phyloP scores from a whole-genome alignment of 2,113 vertebrate genomes.

The Budorcas taxicolor region DNA sequence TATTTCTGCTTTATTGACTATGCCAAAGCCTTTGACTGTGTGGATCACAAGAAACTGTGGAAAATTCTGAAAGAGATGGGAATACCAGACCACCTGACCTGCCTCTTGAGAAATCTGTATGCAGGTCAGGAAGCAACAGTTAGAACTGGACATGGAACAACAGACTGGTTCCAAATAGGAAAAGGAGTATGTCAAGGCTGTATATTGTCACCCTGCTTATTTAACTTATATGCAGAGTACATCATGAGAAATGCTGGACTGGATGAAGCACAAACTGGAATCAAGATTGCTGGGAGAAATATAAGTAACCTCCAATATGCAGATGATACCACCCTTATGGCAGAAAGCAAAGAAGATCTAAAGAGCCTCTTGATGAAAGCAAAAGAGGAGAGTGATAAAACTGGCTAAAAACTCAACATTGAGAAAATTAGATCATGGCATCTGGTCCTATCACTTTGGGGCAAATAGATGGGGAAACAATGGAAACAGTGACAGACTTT shows the following conservation, averaged over 20 bases:
- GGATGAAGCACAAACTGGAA: not conserved
- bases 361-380: not conserved
- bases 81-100: no score
- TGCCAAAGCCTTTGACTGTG: no score
- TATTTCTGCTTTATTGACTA: no score
- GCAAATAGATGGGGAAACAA: not conserved
- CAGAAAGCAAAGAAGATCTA: not conserved
- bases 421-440: not conserved
- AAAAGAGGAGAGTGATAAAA: not conserved
- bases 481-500: not conserved
- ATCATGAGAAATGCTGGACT: not conserved
- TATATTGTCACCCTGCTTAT: not conserved
- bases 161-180: not conserved
- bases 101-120: not conserved
- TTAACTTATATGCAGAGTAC: not conserved
- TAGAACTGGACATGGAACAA: not conserved
- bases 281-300: not conserved
- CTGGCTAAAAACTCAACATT: not conserved
- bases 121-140: not conserved
- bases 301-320: not conserved
- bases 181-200: not conserved
- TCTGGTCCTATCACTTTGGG: fast-evolving
- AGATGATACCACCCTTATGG: not conserved
- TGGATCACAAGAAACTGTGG: no score
- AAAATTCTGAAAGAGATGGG: no score